These are phyloP conservation scores for Candidula unifasciata DNA, from an alignment of 2,888 invertebrate species.

Conservation along the genomic window DNA sequence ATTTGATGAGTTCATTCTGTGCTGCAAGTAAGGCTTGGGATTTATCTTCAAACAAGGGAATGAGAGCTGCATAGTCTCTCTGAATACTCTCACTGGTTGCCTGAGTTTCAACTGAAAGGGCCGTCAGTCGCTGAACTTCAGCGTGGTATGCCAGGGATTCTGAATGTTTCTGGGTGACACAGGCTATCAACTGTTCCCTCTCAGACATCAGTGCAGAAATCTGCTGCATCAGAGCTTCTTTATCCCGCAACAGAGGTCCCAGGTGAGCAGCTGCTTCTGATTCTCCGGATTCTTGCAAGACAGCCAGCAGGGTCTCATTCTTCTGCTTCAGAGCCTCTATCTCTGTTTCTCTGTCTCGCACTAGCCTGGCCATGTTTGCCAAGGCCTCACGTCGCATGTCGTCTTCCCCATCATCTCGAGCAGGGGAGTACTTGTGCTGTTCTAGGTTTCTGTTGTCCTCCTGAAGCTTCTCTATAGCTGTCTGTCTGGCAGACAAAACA, in stretches of 20 bases:
- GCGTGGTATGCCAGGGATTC: slow-evolving; percentile 90
- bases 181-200: slow-evolving; percentile 77
- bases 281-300: slow-evolving; percentile 74
- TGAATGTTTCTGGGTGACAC: slow-evolving; percentile 87
- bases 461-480: slow-evolving; percentile 76
- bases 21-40: slow-evolving; percentile 75
- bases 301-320: slow-evolving; percentile 75
- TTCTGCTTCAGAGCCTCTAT: slow-evolving; percentile 78
- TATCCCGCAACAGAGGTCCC: slow-evolving; percentile 70
- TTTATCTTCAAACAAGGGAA: slow-evolving; percentile 77
- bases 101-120: slow-evolving; percentile 62
- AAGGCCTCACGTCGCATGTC: slow-evolving; percentile 78
- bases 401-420: slow-evolving; percentile 74
- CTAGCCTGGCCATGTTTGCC: slow-evolving; percentile 77
- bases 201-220: slow-evolving; percentile 82
- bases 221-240: slow-evolving; percentile 81
- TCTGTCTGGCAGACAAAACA: slow-evolving; percentile 75
- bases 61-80: slow-evolving; percentile 72
- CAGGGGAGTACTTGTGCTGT: slow-evolving; percentile 47
- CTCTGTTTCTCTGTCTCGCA: slow-evolving; percentile 78
- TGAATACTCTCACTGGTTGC: slow-evolving; percentile 69
- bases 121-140: slow-evolving; percentile 87
- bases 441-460: slow-evolving; percentile 72
- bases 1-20: slow-evolving; percentile 76
- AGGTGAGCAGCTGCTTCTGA: slow-evolving; percentile 62